These are phyloP conservation scores for Andrena chrysosceles DNA, from an alignment of 2,888 invertebrate species.

Conservation along the genomic window DNA sequence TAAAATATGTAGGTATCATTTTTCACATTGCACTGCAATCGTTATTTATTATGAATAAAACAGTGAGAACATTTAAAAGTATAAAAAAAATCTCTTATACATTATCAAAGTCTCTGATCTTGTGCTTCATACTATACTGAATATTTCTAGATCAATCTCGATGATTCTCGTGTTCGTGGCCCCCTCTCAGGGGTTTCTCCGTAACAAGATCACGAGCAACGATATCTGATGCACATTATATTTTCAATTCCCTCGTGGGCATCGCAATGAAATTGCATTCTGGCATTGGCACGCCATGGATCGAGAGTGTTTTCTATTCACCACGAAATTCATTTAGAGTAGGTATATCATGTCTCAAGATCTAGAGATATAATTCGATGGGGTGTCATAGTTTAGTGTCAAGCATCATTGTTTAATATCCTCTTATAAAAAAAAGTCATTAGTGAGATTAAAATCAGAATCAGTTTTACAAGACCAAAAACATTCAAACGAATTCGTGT, in stretches of 20 bases:
- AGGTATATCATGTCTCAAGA: conserved; percentile 44
- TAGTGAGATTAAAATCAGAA: background rate
- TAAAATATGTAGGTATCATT: too few relatives aligned
- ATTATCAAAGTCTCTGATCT: conserved; percentile 6
- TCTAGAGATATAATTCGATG: conserved; percentile 48
- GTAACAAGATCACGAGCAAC: conserved; percentile 49
- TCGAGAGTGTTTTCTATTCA: conserved; percentile 52
- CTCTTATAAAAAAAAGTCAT: background rate
- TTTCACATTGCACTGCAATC: too few relatives aligned
- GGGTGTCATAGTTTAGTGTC: background rate
- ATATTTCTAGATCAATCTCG: conserved; percentile 48
- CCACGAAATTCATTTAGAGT: conserved; percentile 55
- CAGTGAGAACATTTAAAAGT: too few relatives aligned
- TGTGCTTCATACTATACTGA: background rate
- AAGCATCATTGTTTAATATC: background rate
- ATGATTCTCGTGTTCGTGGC: conserved; percentile 22
- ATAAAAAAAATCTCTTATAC: background rate
- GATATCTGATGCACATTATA: conserved; percentile 46
- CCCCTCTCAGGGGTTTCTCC: conserved; percentile 18
- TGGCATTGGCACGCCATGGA: conserved; percentile 5
- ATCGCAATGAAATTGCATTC: conserved; percentile 50
- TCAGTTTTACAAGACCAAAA: background rate
- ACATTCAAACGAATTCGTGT: background rate
- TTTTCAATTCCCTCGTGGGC: conserved; percentile 48
- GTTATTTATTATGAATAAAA: too few relatives aligned